These are phyloP conservation scores for Autographa gamma DNA, from an alignment of 2,888 invertebrate genomes.

Conservation along the genomic window DNA sequence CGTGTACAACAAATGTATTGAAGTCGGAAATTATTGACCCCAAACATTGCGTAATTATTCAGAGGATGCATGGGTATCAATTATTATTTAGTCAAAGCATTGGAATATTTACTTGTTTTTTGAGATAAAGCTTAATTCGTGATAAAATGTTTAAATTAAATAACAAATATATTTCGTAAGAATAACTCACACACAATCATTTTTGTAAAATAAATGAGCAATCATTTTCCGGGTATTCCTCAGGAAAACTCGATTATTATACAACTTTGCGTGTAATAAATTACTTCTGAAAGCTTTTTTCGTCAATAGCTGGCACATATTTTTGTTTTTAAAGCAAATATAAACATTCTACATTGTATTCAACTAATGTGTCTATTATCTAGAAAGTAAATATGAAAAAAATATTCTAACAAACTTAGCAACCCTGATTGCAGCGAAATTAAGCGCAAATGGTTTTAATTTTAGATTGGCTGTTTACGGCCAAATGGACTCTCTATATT, in stretches of 20 bases:
- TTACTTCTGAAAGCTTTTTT: no score
- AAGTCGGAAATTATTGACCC: slow-evolving; percentile 11
- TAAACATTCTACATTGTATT: background rate
- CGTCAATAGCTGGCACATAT: no score
- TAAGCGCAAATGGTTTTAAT: slow-evolving; percentile 69
- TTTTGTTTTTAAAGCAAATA: no score
- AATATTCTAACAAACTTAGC: background rate
- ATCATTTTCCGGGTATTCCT: no score
- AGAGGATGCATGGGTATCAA: background rate
- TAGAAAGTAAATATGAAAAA: slow-evolving; percentile 11
- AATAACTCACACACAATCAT: no score
- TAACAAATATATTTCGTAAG: no score
- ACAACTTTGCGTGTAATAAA: no score
- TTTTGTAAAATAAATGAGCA: no score
- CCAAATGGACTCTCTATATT: slow-evolving; percentile 62
- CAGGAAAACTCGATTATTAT: no score
- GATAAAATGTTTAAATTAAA: no score
- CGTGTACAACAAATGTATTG: slow-evolving; percentile 26
- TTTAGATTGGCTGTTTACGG: slow-evolving; percentile 67
- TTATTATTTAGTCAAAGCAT: background rate
- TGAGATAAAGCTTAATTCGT: no score
- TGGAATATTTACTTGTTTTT: no score
- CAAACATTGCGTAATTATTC: slow-evolving; percentile 27
- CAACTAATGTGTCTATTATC: background rate
- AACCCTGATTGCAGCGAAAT: slow-evolving; percentile 54